Evolutionary conservation across 1,140 invertebrate species (phyloP).

Genomic region (Ruditapes philippinarum): DNA sequence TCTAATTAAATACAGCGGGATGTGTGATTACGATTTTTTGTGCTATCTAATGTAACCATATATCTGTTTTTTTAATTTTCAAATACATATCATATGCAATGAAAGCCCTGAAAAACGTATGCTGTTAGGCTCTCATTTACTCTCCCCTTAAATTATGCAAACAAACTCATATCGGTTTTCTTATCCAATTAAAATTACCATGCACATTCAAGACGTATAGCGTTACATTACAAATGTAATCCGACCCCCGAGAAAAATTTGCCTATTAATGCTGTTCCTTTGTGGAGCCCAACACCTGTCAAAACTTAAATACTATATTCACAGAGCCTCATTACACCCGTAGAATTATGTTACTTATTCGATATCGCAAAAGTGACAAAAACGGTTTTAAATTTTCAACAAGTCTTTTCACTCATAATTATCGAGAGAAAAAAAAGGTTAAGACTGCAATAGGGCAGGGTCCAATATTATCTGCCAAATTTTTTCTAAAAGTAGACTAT

Average conservation of each 20-base stretch:
- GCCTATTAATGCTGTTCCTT: conserved; percentile 4
- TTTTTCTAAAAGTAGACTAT: background rate
- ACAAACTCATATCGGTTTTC: conserved; percentile 6
- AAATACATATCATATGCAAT: conserved; percentile 3
- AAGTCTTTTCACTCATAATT: conserved; percentile 22
- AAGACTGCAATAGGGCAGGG: conserved; percentile 4
- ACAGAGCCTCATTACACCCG: conserved; percentile 6
- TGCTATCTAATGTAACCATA: background rate
- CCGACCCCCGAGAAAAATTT: background rate
- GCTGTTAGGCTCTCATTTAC: background rate
- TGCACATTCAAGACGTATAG: conserved; percentile 39
- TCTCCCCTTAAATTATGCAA: conserved; percentile 33
- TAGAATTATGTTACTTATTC: conserved; percentile 20
- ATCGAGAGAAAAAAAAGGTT: conserved; percentile 19
- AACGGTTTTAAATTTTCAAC: conserved; percentile 21
- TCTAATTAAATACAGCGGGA: background rate
- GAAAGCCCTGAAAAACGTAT: background rate
- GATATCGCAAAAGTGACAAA: conserved; percentile 21
- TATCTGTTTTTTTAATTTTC: background rate
- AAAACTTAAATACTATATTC: conserved; percentile 35
- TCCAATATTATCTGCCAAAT: background rate
- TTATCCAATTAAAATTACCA: conserved; percentile 44
- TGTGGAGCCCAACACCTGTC: conserved; percentile 46
- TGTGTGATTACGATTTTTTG: background rate
- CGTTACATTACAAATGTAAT: conserved; percentile 34